Percentiles rank a stretch among this genome's conserved stretches.
phyloP scores from a whole-genome alignment of 2,113 vertebrate genomes.

The Salvator merianae region DNA sequence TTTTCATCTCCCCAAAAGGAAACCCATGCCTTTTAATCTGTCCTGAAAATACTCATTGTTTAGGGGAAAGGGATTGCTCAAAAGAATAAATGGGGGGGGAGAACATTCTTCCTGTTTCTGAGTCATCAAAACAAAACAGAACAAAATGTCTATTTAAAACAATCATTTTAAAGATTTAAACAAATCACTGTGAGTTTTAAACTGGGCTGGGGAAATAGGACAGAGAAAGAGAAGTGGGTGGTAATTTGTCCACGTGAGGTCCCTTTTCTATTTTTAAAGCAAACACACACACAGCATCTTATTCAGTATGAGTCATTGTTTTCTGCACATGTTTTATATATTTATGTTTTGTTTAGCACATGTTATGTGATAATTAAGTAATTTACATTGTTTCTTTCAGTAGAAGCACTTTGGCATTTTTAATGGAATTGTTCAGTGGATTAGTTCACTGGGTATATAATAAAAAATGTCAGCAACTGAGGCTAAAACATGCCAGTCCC shows the following conservation, averaged over 20 bases:
- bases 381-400: slow-evolving; percentile 64
- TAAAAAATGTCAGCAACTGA: slow-evolving; percentile 16
- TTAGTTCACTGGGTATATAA: slow-evolving; percentile 21
- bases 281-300: slow-evolving; percentile 35
- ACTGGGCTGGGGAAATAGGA: slow-evolving; percentile 22
- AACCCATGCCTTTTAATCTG: neutral
- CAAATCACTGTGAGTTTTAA: slow-evolving; percentile 16
- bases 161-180: slow-evolving; percentile 5
- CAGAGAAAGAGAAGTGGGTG: slow-evolving; percentile 52
- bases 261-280: slow-evolving; percentile 40
- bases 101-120: neutral
- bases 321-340: slow-evolving; percentile 61
- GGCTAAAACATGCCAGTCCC: slow-evolving; percentile 6
- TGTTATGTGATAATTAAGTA: slow-evolving; percentile 62
- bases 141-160: neutral
- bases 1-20: neutral
- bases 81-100: neutral
- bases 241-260: slow-evolving; percentile 48
- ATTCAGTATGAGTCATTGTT: slow-evolving; percentile 49
- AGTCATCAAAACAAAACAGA: neutral
- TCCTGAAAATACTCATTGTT: neutral
- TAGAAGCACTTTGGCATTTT: slow-evolving; percentile 59
- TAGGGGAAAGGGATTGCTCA: neutral
- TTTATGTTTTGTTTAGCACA: slow-evolving; percentile 56
- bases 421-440: slow-evolving; percentile 42